Percentiles rank a stretch among this genome's conserved stretches.
These are phyloP conservation scores for Brachypalpus laphriformis DNA, from an alignment of 2,888 invertebrate genomes.

Conservation along the genomic window DNA sequence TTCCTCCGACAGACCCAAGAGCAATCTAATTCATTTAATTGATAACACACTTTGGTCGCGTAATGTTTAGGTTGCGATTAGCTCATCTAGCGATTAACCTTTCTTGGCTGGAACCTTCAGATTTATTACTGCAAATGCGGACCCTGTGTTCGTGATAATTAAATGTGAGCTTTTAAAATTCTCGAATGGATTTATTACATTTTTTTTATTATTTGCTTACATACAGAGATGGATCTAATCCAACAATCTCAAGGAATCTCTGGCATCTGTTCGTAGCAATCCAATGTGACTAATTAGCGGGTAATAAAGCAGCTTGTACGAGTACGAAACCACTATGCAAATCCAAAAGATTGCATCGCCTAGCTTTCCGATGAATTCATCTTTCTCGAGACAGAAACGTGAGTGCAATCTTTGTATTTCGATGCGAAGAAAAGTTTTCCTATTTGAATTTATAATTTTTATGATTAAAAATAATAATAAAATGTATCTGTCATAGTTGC, in stretches of 20 bases:
- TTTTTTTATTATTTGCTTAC: no score
- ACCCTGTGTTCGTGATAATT: slow-evolving; percentile 2
- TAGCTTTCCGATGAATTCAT: slow-evolving; percentile 24
- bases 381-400: slow-evolving; percentile 8
- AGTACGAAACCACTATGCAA: slow-evolving; percentile 22
- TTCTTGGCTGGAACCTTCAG: slow-evolving; percentile 8
- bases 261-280: not conserved
- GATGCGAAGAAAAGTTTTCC: not conserved
- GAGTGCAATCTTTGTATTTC: slow-evolving; percentile 7
- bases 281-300: not conserved
- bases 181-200: not conserved
- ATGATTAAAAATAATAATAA: not conserved
- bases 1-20: not conserved
- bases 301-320: not conserved
- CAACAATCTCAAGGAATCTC: not conserved
- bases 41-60: slow-evolving; percentile 8
- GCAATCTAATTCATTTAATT: not conserved
- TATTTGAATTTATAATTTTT: slow-evolving; percentile 27
- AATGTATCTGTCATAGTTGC: not conserved
- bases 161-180: not conserved
- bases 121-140: not conserved
- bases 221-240: not conserved
- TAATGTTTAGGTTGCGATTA: not conserved
- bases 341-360: not conserved
- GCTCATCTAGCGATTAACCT: slow-evolving; percentile 1